phyloP scores from a whole-genome alignment of 2,888 invertebrate genomes.

The Parasteatoda lunata region DNA sequence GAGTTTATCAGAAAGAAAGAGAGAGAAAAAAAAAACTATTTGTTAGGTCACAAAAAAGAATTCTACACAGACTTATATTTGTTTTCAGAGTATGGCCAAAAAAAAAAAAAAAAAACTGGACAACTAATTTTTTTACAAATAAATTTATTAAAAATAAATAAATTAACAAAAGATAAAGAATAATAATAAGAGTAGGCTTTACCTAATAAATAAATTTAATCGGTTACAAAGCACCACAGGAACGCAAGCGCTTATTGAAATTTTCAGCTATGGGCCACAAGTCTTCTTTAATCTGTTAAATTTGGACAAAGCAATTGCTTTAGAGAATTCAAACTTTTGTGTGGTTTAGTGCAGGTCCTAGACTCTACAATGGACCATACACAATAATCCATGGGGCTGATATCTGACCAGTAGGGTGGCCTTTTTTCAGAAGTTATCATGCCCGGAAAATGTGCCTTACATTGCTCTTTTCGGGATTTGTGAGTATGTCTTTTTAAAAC shows the following conservation, averaged over 20 bases:
- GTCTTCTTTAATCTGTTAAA: neutral
- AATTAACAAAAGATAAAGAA: neutral
- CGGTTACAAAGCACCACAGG: neutral
- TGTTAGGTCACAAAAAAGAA: too few relatives aligned
- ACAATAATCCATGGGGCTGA: neutral
- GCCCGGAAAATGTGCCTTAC: neutral
- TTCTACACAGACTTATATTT: too few relatives aligned
- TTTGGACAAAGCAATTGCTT: neutral
- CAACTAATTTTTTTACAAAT: neutral
- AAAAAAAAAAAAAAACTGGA: neutral
- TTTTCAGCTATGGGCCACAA: neutral
- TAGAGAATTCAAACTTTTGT: neutral
- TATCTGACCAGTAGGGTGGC: neutral
- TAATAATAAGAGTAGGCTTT: neutral
- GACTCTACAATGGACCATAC: neutral
- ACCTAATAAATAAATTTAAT: neutral
- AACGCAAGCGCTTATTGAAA: neutral
- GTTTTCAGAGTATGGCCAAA: too few relatives aligned
- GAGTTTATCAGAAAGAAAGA: too few relatives aligned
- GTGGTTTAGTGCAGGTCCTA: neutral
- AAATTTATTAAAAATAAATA: neutral
- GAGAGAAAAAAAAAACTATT: too few relatives aligned
- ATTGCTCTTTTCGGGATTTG: neutral
- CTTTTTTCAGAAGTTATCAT: neutral
- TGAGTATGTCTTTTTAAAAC: neutral